Base-by-base conservation (phyloP, 2,113 vertebrate species). In the Gavia stellata region DNA sequence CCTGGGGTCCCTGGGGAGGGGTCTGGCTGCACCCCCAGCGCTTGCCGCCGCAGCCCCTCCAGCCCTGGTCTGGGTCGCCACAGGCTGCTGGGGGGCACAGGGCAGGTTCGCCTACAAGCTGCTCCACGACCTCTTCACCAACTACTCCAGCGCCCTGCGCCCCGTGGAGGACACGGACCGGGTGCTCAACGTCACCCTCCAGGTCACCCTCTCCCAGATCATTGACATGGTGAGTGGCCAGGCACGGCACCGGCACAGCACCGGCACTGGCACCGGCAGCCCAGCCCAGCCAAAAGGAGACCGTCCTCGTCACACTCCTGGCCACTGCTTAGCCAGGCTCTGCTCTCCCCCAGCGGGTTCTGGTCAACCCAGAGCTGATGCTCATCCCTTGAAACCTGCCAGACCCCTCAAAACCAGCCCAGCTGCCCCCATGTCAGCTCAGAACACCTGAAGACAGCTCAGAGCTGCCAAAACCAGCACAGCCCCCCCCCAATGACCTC, bases 161-260 rank as follows among this genome's bases (percentile, higher is more conserved):
- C 99, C 99, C 4, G 99, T 99, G 92, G 98, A 98, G 56, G 99
- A 99, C 97, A 99, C 99, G 3, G 98, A 98, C 47, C 97, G 96
- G 82, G 98, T 98, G 7, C 97, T 99, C 75, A 99, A 99, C 8
- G 98, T 99, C 94, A 99, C 98, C 42, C 98, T 99, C 26, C 99
- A 98, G 95, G 97, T 99, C 97, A 99, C 99, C 17, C 91, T 99
- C 44, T 98, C 99, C 52, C 99, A 99, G 96, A 99, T 99, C 95
- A 99, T 99, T 12, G 99, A 99, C 96, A 99, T 99, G 99, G 99
- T 99, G 97, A 97, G 98, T n/a, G 53, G 8, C 15, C 7, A 2
- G 56, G 14, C 47, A 7, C 4, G 16, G 70, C 59, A 6, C 75
- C 25, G 6, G 45, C 58, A 5, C 40, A 3, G 74, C 33, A 52